phyloP scores from a whole-genome alignment of 2,113 vertebrate species.

The Oryzias melastigma region DNA sequence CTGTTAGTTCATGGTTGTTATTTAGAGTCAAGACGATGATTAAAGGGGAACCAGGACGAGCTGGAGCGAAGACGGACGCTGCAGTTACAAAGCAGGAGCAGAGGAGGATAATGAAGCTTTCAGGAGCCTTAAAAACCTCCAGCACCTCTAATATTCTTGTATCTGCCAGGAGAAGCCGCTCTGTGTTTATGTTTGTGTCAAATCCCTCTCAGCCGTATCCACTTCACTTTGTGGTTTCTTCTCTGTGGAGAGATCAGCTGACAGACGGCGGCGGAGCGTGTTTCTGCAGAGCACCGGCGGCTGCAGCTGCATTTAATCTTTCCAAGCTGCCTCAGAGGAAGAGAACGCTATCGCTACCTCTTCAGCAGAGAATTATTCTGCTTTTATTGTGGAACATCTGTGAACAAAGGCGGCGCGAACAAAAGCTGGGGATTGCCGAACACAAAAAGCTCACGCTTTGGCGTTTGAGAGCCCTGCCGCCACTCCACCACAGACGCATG shows the following conservation, averaged over 20 bases:
- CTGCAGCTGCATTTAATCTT: slow-evolving; percentile 26
- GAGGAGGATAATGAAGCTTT: too few species aligned
- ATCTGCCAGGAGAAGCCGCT: background rate
- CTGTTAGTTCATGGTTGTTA: too few species aligned
- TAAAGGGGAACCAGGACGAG: too few species aligned
- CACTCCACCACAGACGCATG: background rate
- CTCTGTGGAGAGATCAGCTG: slow-evolving; percentile 21
- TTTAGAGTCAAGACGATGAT: too few species aligned
- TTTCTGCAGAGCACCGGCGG: slow-evolving; percentile 19
- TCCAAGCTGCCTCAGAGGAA: slow-evolving; percentile 15
- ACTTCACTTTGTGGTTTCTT: slow-evolving; percentile 11
- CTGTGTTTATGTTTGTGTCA: slow-evolving; percentile 9
- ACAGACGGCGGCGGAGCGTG: slow-evolving; percentile 11
- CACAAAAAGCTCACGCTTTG: slow-evolving; percentile 13
- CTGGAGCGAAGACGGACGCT: too few species aligned
- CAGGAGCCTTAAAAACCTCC: too few species aligned
- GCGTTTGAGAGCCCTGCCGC: slow-evolving; percentile 8
- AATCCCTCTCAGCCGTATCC: slow-evolving; percentile 13
- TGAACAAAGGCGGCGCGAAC: slow-evolving; percentile 22
- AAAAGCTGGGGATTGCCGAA: background rate
- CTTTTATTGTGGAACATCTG: slow-evolving; percentile 19
- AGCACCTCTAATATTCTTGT: too few species aligned
- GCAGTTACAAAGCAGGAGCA: too few species aligned
- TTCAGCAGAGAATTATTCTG: slow-evolving; percentile 23
- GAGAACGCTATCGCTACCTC: slow-evolving; percentile 15